Conservation (phyloP, 2,113 vertebrate genomes). For the Rutilus rutilus region DNA sequence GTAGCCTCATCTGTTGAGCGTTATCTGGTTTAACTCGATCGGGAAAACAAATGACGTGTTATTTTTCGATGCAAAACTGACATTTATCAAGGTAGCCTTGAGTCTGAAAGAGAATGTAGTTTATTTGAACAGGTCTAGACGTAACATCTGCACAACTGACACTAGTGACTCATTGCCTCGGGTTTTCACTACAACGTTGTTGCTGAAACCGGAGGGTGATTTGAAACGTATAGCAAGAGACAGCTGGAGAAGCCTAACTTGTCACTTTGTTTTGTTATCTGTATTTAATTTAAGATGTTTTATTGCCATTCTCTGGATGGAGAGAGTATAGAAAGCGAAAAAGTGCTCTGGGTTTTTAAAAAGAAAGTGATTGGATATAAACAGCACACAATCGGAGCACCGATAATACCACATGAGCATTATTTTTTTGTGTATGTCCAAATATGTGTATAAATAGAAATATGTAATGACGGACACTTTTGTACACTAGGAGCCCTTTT, state of each 20-base stretch:
- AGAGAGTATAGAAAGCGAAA: neutral
- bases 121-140: slow-evolving; percentile 27
- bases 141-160: slow-evolving; percentile 32
- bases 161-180: slow-evolving; percentile 19
- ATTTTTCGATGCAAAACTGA: neutral
- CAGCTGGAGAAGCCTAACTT: neutral
- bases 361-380: neutral
- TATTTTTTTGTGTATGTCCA: slow-evolving; percentile 56
- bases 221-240: neutral
- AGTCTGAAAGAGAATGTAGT: neutral
- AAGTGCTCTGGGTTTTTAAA: slow-evolving; percentile 11
- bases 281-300: slow-evolving; percentile 37
- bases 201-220: neutral
- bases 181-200: slow-evolving; percentile 1
- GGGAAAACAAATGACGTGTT: slow-evolving; percentile 26
- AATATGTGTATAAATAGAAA: slow-evolving; percentile 59
- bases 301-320: slow-evolving; percentile 11
- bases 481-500: slow-evolving; percentile 61
- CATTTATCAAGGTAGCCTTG: slow-evolving; percentile 33
- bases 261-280: slow-evolving; percentile 11
- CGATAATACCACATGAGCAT: slow-evolving; percentile 62
- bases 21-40: slow-evolving; percentile 31
- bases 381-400: slow-evolving; percentile 31
- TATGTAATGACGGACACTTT: slow-evolving; percentile 57
- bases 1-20: slow-evolving; percentile 33